These are phyloP conservation scores for Ornithoptera alexandrae DNA, from an alignment of 2,888 invertebrate species.

Conservation along the genomic window DNA sequence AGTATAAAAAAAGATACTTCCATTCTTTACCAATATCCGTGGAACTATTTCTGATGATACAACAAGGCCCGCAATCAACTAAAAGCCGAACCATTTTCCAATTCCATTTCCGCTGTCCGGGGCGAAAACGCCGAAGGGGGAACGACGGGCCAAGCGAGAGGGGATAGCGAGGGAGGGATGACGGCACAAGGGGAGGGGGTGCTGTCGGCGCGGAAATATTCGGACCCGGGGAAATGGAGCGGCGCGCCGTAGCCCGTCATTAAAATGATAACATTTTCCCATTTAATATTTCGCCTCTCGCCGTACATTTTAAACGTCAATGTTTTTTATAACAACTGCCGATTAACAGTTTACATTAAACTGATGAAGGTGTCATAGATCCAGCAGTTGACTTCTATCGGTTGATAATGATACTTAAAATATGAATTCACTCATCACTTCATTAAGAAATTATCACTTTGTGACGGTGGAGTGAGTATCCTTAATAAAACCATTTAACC, in stretches of 20 bases:
- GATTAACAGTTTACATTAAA: no score
- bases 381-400: no score
- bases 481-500: no score
- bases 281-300: not conserved
- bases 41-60: conserved; percentile 14
- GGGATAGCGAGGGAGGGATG: conserved; percentile 44
- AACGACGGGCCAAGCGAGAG: conserved; percentile 45
- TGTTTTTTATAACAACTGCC: no score
- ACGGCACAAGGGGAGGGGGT: not conserved
- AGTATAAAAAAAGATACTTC: conserved; percentile 8
- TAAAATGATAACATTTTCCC: conserved; percentile 7
- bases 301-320: not conserved
- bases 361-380: no score
- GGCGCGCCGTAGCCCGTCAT: conserved; percentile 7
- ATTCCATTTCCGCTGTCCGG: conserved; percentile 71
- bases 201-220: conserved; percentile 13
- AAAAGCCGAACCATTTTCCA: conserved; percentile 78
- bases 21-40: conserved; percentile 9
- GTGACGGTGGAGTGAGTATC: no score
- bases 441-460: no score
- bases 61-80: conserved; percentile 64
- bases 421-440: no score
- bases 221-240: conserved; percentile 21
- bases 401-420: no score
- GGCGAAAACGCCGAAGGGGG: conserved; percentile 57